Conservation (phyloP, 2,888 invertebrate species). For the Geotrupes spiniger region DNA sequence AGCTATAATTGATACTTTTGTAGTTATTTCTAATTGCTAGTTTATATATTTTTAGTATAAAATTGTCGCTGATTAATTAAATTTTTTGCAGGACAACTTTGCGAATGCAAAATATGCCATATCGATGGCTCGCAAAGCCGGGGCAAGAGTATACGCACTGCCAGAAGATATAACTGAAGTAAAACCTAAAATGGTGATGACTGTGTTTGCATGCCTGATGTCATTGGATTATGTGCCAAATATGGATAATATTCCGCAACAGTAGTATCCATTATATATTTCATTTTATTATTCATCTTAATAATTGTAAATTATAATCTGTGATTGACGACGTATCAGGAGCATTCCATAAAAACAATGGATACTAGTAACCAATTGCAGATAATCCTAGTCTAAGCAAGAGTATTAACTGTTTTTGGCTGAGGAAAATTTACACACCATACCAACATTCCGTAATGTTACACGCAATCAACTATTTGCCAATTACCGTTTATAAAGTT, state of each 20-base stretch:
- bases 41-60: not conserved
- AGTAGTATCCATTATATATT: no score
- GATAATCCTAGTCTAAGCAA: not conserved
- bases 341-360: slow-evolving; percentile 9
- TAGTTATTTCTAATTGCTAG: no score
- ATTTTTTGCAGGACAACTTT: slow-evolving; percentile 73
- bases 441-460: no score
- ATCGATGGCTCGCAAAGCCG: slow-evolving; percentile 95
- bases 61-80: slow-evolving; percentile 2
- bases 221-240: slow-evolving; percentile 92
- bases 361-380: slow-evolving; percentile 4
- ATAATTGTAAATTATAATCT: slow-evolving; percentile 28
- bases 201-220: slow-evolving; percentile 99
- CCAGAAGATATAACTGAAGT: slow-evolving; percentile 99
- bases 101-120: slow-evolving; percentile 99
- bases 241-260: slow-evolving; percentile 59
- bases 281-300: slow-evolving; percentile 17
- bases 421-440: no score
- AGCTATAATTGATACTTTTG: no score
- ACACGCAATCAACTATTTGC: no score
- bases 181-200: slow-evolving; percentile 99
- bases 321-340: slow-evolving; percentile 28
- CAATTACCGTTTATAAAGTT: no score
- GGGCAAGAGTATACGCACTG: slow-evolving; percentile 95
- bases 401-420: not conserved